Base-by-base conservation (phyloP, 2,797 vertebrate species). In the Zenarchopterus dispar region DNA sequence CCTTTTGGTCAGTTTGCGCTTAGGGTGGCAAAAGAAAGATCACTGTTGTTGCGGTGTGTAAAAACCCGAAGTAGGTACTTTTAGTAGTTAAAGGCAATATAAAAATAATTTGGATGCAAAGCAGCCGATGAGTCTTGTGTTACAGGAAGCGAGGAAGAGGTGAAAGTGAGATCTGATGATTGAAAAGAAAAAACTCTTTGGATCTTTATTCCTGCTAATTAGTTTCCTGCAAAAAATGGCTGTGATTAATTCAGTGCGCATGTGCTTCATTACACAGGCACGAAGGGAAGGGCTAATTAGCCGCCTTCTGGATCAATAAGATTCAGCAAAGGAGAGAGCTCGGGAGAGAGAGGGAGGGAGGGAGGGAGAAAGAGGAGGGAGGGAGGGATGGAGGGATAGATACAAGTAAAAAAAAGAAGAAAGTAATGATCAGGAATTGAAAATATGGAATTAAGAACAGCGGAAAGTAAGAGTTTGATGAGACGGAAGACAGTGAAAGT, bases 131-230 rank as follows among this genome's bases (percentile, higher is more conserved):
- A 93, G 92, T 94, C 93, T 93, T 91, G 95, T 94, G 95, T 95
- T 91, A 91, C 94, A 93, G 94, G 94, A 91, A 93, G 93, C 92
- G 93, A 94, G 94, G 90, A 95, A 95, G 95, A 96, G 95, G 95
- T 95, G 95, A 96, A 96, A 96, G 95, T 96, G 96, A 96, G 96
- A 97, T 96, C 96, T 97, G 96, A 95, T 97, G 96, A 97, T 96
- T 97, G 96, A 96, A 96, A 95, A 95, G 95, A 95, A 96, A 96
- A 97, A 98, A 97, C 95, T 98, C 96, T 97, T 97, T 97, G 96
- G 97, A 97, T 97, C 97, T 98, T 98, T 97, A 97, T 98, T 98
- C 96, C 96, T 97, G 96, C 96, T 98, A 98, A 97, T 98, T 98
- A 98, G 96, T 98, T 98, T 98, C 97, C 96, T 97, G 96, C 96